phyloP scores from a whole-genome alignment of 2,797 vertebrate genomes.

The Hippopotamyrus pictus region DNA sequence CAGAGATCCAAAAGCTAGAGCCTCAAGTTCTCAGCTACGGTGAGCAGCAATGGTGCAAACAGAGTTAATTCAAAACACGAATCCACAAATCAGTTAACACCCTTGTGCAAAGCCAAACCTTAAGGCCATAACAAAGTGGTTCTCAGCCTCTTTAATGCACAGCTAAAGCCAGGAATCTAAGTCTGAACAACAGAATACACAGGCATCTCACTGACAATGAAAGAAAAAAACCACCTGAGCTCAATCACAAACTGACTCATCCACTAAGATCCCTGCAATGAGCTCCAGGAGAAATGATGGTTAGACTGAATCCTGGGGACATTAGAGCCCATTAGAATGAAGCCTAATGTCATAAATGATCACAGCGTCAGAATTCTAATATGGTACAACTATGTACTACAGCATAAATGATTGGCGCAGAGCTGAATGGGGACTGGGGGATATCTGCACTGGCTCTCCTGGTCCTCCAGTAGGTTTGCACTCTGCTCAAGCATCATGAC shows the following conservation, averaged over 20 bases:
- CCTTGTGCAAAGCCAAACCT: not conserved
- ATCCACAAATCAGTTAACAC: not conserved
- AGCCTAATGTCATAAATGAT: not conserved
- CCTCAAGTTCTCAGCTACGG: not conserved
- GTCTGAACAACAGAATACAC: not conserved
- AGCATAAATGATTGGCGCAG: not conserved
- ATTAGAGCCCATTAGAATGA: not conserved
- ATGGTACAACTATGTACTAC: not conserved
- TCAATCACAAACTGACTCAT: not conserved
- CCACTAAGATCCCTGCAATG: not conserved
- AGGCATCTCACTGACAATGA: not conserved
- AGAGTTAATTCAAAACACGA: not conserved
- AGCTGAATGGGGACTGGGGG: not conserved
- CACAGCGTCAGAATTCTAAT: not conserved
- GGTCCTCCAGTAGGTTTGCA: not conserved
- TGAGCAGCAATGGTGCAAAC: not conserved
- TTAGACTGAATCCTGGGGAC: not conserved
- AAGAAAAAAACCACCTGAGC: not conserved
- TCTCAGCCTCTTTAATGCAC: not conserved
- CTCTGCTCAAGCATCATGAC: not conserved
- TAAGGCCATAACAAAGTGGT: not conserved
- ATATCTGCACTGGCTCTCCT: not conserved
- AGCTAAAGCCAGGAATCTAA: not conserved
- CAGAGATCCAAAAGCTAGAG: not conserved
- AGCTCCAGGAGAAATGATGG: not conserved